Evolutionary conservation across 2,113 vertebrate species (phyloP), one percentile per base, ranked within the genome.

Genomic region (Xenus cinereus): DNA sequence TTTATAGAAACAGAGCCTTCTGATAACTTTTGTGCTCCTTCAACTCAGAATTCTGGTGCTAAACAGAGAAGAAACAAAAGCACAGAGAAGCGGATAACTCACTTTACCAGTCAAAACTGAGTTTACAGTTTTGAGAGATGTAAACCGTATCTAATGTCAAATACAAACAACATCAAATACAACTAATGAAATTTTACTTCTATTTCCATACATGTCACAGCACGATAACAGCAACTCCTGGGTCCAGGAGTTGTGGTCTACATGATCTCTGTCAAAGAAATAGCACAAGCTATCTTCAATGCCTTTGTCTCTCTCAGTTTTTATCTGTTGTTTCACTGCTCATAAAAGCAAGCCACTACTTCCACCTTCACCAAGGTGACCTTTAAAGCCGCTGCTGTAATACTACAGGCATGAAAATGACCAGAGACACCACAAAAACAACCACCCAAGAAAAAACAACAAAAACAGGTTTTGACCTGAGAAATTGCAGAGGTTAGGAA

Each of bases 361-460:
- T 48, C 14, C 21, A 23, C 39, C 56, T 79, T 35, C 28, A 66
- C 16, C 16, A 27, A 76, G 56, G n/a, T 33, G 27, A 82, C 18
- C 12, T 59, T 39, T 74, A 43, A 87, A 77, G 32, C 39, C 28
- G 59, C 69, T 84, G 28, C 30, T 53, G 24, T 59, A 22, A 50
- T 35, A 71, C 45, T 56, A 19, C 19, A 68, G 45, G 37, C 37
- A 59, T 39, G 43, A 35, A 84, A 81, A 56, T 45, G 8, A 81
- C 43, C 10, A 63, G 9, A 69, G 35, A 24, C 15, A 43, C 41
- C 21, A 56, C 12, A 33, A 17, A 45, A 45, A 48, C 30, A 45
- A 45, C 43, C 4, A 15, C 4, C 3, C 33, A 69, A 39, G 2
- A 13, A 46, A 50, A 60, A 17, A 0, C 5, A 68, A 28, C 3